Evolutionary conservation across 2,797 vertebrate species (phyloP).

Genomic region (Lutjanus campechanus): DNA sequence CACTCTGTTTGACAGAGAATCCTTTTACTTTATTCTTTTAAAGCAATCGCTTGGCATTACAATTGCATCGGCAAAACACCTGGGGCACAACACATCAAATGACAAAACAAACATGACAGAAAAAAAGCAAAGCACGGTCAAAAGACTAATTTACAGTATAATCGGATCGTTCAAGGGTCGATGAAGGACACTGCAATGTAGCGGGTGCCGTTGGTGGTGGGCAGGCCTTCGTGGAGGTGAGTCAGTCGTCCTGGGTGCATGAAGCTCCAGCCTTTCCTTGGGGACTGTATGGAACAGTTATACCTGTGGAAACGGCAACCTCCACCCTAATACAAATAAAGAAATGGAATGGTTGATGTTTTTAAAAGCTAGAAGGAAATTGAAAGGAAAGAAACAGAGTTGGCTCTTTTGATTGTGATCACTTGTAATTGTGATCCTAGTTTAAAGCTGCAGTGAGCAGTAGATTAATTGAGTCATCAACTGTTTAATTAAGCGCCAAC

Average conservation of each 20-base stretch:
- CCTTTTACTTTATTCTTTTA: conserved; percentile 43
- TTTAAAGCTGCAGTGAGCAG: too few species aligned
- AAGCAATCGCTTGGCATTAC: conserved; percentile 68
- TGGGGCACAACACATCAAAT: conserved; percentile 23
- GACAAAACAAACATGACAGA: conserved; percentile 33
- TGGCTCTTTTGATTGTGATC: too few species aligned
- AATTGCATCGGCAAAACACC: conserved; percentile 51
- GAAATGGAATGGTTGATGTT: neutral
- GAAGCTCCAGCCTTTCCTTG: conserved; percentile 98
- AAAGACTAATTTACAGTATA: conserved; percentile 34
- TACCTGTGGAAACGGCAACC: conserved; percentile 97
- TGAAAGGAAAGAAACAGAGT: too few species aligned
- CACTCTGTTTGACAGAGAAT: conserved; percentile 83
- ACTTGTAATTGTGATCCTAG: too few species aligned
- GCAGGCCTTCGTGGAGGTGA: conserved; percentile 97
- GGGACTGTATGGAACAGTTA: conserved; percentile 95
- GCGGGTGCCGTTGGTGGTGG: conserved; percentile 94
- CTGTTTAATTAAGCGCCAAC: too few species aligned
- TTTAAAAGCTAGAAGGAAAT: neutral
- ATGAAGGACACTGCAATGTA: conserved; percentile 99
- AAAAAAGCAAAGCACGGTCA: conserved; percentile 35
- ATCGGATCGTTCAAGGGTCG: conserved; percentile 88
- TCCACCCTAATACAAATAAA: conserved; percentile 87
- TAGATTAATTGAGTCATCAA: too few species aligned
- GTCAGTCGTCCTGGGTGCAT: conserved; percentile 98